Evolutionary conservation across 2,888 invertebrate genomes (phyloP), one percentile per base, ranked within the genome.

Genomic region (Frankliniella fusca): DNA sequence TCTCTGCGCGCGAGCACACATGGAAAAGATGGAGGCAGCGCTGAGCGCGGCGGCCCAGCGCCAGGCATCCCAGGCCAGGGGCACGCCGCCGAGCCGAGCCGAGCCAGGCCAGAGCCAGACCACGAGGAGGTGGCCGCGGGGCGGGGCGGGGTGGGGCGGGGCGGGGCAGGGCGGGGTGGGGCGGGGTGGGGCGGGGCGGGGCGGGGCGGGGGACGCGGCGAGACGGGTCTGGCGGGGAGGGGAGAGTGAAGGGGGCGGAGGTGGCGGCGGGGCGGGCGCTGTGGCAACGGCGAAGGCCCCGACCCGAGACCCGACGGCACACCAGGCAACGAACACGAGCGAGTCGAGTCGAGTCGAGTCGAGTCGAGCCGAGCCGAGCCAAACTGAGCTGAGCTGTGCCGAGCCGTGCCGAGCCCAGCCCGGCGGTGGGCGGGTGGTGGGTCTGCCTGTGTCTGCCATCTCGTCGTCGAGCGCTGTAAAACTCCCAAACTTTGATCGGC

Each of bases 1-100:
- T 27, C 27, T 27, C 70, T 27, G 23, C 83, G 80, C 82, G 83
- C 83, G 80, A 83, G 83, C 83, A 38, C 38, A 84, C 83, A 84
- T 83, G 84, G 84, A 83, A 83, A 85, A 84, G 85, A 85, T 85
- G 85, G 85, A 85, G 85, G 85, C 84, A 84, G 83, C 83, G 61
- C 70, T 38, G 81, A 82, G 83, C 61, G 76, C 38, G 81, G 80
- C 54, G 28, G 49, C 48, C 27, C 23, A 15, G 23, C 50, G 18
- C 76, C 65, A 27, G 50, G 61, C 80, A 61, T n/a, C 49, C 85
- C 85, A 85, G 85, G 86, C 38, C 38, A 5, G 3, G 38, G 38
- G 38, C 38, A 38, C 38, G 38, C 38, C 61, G 76, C 76, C 81
- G 80, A 48, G 28, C 54, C 65, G n/a, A 54, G 28, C 80, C 82